These are phyloP conservation scores for Bucorvus abyssinicus DNA, from an alignment of 2,797 vertebrate genomes.

Conservation along the genomic window DNA sequence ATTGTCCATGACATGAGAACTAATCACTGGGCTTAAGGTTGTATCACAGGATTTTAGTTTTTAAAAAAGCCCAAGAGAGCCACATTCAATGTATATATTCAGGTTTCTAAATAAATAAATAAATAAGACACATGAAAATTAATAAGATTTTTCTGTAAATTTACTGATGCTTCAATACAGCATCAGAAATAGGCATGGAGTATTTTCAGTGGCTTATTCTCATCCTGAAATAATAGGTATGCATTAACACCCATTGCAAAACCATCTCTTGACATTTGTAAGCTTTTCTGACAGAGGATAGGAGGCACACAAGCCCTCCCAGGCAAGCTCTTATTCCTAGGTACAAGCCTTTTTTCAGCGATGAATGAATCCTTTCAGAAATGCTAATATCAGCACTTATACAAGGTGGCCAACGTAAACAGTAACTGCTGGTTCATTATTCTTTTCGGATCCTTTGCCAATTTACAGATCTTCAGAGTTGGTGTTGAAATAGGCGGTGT, in stretches of 20 bases:
- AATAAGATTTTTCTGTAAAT: not conserved
- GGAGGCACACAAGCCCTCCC: not conserved
- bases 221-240: not conserved
- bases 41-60: not conserved
- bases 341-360: constrained; percentile 30
- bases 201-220: not conserved
- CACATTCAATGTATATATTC: not conserved
- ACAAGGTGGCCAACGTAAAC: constrained; percentile 24
- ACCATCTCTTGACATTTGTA: not conserved
- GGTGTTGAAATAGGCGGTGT: not conserved
- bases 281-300: constrained; percentile 32
- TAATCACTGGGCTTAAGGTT: not conserved
- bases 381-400: constrained; percentile 35
- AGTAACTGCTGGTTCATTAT: constrained; percentile 14
- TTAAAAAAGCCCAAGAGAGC: not conserved
- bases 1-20: not conserved
- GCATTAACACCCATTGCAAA: not conserved
- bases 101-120: not conserved
- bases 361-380: constrained; percentile 62
- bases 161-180: not conserved
- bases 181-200: not conserved
- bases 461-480: not conserved
- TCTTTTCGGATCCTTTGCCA: constrained; percentile 10
- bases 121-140: not conserved
- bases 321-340: constrained; percentile 46